A percentile compares a stretch with the other conserved stretches of the same genome.
Conservation (phyloP, 2,797 vertebrate genomes). For the Parambassis ranga region DNA sequence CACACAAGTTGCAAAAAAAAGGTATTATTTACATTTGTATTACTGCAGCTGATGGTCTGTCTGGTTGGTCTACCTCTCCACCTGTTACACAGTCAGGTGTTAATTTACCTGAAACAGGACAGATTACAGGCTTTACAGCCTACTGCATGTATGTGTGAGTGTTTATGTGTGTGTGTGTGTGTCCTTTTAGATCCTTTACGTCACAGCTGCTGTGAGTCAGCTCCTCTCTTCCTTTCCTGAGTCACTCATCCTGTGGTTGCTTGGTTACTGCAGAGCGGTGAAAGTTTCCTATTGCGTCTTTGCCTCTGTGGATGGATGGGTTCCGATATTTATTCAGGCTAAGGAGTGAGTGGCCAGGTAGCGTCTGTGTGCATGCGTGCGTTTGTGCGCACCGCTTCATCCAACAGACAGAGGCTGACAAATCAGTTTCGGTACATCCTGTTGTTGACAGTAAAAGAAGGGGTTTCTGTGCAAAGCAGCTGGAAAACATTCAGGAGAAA, state of each 20-base stretch:
- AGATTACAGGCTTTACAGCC: constrained; percentile 77
- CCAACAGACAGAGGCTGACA: constrained; percentile 50
- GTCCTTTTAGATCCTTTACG: constrained; percentile 67
- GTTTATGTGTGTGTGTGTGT: constrained; percentile 30
- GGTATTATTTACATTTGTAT: constrained; percentile 69
- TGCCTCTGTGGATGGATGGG: constrained; percentile 66
- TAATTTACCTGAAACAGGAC: constrained; percentile 82
- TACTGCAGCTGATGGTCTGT: neutral
- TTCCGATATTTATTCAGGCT: constrained; percentile 83
- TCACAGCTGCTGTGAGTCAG: constrained; percentile 82
- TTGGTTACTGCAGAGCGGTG: constrained; percentile 73
- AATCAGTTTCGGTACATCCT: constrained; percentile 62
- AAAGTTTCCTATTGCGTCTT: constrained; percentile 85
- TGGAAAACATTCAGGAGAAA: too few species aligned
- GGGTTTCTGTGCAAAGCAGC: neutral
- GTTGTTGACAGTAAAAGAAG: constrained; percentile 48
- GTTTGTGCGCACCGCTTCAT: constrained; percentile 27
- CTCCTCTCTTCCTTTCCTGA: constrained; percentile 76
- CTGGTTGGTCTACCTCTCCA: constrained; percentile 70
- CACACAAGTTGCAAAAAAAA: constrained; percentile 81
- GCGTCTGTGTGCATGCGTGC: constrained; percentile 44
- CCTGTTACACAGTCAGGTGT: constrained; percentile 83
- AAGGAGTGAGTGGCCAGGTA: constrained; percentile 70
- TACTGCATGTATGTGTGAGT: constrained; percentile 37
- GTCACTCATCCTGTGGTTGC: constrained; percentile 82